Base-by-base conservation (phyloP, 2,888 invertebrate genomes). In the Rhimphoctona megacephalus region DNA sequence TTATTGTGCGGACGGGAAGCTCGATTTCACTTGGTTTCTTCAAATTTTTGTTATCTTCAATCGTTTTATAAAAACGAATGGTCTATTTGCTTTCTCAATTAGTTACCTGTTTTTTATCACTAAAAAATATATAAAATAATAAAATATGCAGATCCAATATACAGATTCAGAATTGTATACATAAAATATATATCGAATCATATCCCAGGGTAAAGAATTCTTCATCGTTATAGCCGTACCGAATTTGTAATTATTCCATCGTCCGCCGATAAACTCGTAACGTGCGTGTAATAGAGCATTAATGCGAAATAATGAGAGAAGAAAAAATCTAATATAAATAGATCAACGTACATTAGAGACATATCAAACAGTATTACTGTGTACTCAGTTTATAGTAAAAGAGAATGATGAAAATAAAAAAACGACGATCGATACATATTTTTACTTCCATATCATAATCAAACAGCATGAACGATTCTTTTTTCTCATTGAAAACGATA, bases 361-460 rank as follows among this genome's bases (percentile, higher is more conserved):
- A 94, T 94, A 94, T 94, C 94, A 93, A 93, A 90, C 93, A 93
- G 94, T 94, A 94, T 94, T 94, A 94, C 91, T 92, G 93, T 92
- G 90, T 90, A 92, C 92, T 92, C 93, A 89, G 91, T 92, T 93
- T 90, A 89, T 91, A 91, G 85, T 89, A 88, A 90, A 90, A 87
- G 74, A 85, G 82, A 77, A 66, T 14, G 14, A 72, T 52, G 14
- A 74, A 52, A 25, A 73, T 25, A 66, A 78, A 78, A 67, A 80
- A 67, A 83, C 74, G 82, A 88, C 89, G 89, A 91, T 90, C 88
- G 89, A 88, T 90, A 88, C 90, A 92, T 91, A 92, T 93, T 91
- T 90, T 92, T 88, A 90, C 88, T 90, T 90, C 81, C 93, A 93
- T 93, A 94, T 93, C 93, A 93, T 89, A 91, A 89, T 90, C 89